Base-by-base conservation (phyloP, 2,888 invertebrate species). In the Cephus rjabovi region DNA sequence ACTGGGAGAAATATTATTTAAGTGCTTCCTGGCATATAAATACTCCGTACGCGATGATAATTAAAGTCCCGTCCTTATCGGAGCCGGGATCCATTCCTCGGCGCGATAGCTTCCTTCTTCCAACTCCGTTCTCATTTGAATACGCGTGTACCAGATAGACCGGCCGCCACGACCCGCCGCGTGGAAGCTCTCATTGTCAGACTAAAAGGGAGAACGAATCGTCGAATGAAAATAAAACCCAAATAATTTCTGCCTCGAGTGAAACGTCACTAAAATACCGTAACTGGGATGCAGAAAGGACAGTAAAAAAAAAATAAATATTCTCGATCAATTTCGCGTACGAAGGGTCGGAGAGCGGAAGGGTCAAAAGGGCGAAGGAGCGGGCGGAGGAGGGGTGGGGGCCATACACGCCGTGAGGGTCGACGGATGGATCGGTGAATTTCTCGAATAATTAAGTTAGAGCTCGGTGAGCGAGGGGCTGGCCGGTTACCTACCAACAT, bases 371-470 rank as follows among this genome's bases (percentile, higher is more conserved):
- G 75, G 69, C 56, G 31, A 73, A 37, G 40, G 31, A 56, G 56
- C 23, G 0, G 56, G 23, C 2, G 23, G 9, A 9, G 56, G 56
- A 23, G 56, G 56, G 56, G 76, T 30, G 69, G 4, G 34, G 30
- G 79, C 35, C 34, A 81, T 56, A 73, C 56, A 23, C 56, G 83
- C 78, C 74, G 81, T 77, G 73, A 69, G 78, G 75, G 78, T 56
- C 76, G 69, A 35, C 71, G 69, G 75, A 69, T 89, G 90, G 90
- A 90, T 90, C 89, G 91, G 83, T 89, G 91, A 90, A 91, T 91
- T 91, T 91, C 91, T 91, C 90, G 90, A 91, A 91, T 91, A 91
- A 91, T 91, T 90, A 91, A 91, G 91, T 91, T 91, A 91, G 90
- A 89, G 87, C 88, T 86, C 85, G 87, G 88, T 84, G 88, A 87